These are phyloP conservation scores for Agriotes lineatus DNA, from an alignment of 2,888 invertebrate species.

Conservation along the genomic window DNA sequence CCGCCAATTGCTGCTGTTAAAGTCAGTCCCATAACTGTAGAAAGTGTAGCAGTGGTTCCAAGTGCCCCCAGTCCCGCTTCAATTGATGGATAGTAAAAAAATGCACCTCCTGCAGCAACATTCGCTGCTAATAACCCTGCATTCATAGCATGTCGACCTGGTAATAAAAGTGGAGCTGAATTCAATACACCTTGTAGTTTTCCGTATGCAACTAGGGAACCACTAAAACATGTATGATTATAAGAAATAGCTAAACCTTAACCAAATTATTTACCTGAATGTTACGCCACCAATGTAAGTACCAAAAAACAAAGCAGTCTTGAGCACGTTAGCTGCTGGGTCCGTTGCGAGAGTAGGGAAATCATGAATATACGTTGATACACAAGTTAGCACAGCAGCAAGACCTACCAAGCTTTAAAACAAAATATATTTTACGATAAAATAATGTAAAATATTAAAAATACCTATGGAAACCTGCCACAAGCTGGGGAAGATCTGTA, in stretches of 20 bases:
- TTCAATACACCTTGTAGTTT: slow-evolving; percentile 87
- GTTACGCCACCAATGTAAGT: slow-evolving; percentile 93
- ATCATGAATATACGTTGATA: slow-evolving; percentile 87
- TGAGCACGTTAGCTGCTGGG: slow-evolving; percentile 83
- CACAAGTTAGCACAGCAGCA: slow-evolving; percentile 88
- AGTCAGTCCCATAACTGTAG: slow-evolving; percentile 87
- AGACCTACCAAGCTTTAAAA: slow-evolving; percentile 81
- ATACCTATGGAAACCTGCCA: slow-evolving; percentile 88
- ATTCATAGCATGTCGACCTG: slow-evolving; percentile 86
- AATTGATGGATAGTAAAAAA: slow-evolving; percentile 76
- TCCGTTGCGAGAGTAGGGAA: slow-evolving; percentile 85
- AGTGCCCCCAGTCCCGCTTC: slow-evolving; percentile 80
- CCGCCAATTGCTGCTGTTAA: slow-evolving; percentile 92
- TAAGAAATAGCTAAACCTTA: too few species aligned
- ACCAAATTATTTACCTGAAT: slow-evolving; percentile 73
- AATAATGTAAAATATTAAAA: not conserved
- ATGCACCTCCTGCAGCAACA: slow-evolving; percentile 79
- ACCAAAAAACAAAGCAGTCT: slow-evolving; percentile 87
- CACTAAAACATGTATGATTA: slow-evolving; percentile 68
- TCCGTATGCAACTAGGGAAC: slow-evolving; percentile 89
- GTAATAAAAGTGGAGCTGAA: slow-evolving; percentile 83
- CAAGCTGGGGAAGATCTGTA: slow-evolving; percentile 89
- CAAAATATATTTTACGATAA: too few species aligned
- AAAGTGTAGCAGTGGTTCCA: slow-evolving; percentile 81
- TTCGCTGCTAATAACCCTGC: slow-evolving; percentile 76